phyloP scores from a whole-genome alignment of 1,140 invertebrate genomes.

The Alviniconcha marisindica region DNA sequence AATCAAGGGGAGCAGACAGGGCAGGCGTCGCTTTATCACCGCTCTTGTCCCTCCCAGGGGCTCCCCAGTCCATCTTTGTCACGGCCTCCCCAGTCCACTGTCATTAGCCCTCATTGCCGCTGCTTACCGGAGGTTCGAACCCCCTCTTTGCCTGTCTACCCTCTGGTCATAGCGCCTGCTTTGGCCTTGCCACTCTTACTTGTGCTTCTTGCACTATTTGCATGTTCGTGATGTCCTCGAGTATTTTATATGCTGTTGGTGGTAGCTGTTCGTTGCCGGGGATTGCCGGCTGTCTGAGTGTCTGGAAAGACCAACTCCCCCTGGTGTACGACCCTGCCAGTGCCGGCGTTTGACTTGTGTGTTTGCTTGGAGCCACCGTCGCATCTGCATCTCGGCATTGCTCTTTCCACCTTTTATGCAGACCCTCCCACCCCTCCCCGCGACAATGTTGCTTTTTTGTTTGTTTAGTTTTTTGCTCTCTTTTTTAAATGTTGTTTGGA shows the following conservation, averaged over 20 bases:
- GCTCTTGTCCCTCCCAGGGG: slow-evolving; percentile 12
- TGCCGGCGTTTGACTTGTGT: not conserved
- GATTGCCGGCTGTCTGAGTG: not conserved
- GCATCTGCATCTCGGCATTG: too few species aligned
- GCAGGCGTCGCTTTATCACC: slow-evolving; percentile 28
- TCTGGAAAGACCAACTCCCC: too few species aligned
- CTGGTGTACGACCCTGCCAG: not conserved
- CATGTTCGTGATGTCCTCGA: slow-evolving; percentile 29
- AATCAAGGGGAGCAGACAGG: slow-evolving; percentile 36
- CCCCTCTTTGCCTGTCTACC: slow-evolving; percentile 12
- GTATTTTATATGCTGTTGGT: slow-evolving; percentile 20
- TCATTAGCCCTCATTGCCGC: slow-evolving; percentile 34
- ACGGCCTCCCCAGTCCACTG: slow-evolving; percentile 19
- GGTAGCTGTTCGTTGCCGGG: not conserved
- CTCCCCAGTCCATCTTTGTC: slow-evolving; percentile 37
- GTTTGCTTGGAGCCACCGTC: too few species aligned
- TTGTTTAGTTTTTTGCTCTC: too few species aligned
- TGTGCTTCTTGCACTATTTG: slow-evolving; percentile 19
- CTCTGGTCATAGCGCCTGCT: not conserved
- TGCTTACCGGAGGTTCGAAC: slow-evolving; percentile 19
- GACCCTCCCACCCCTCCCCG: too few species aligned
- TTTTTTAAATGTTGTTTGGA: too few species aligned
- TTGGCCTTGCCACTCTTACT: not conserved
- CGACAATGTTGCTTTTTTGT: too few species aligned
- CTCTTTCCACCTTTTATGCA: too few species aligned